Percentiles rank a stretch among this genome's conserved stretches.
Conservation (phyloP, 2,113 vertebrate genomes). For the Morone chrysops region DNA sequence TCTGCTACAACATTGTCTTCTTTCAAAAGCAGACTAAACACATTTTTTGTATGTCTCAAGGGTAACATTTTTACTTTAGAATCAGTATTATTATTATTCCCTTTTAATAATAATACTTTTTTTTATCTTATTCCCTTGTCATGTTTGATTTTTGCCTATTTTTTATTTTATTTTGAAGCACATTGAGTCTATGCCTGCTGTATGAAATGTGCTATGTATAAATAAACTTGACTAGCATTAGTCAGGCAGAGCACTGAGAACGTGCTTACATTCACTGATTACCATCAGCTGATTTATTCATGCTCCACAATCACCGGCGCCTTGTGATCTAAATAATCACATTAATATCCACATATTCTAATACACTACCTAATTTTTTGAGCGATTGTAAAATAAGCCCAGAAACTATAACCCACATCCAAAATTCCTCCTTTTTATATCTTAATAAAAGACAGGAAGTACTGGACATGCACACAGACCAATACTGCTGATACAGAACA, state of each 20-base stretch:
- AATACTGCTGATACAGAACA: slow-evolving; percentile 41
- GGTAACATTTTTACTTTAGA: too few relatives aligned
- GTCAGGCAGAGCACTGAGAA: background rate
- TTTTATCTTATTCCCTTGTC: too few relatives aligned
- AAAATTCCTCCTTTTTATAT: background rate
- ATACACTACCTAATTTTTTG: background rate
- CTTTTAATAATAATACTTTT: too few relatives aligned
- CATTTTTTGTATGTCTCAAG: too few relatives aligned
- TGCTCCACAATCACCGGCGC: background rate
- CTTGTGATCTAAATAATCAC: background rate
- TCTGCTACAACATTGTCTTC: too few relatives aligned
- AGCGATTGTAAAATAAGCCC: background rate
- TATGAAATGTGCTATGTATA: too few relatives aligned
- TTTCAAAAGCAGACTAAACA: too few relatives aligned
- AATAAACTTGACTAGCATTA: background rate
- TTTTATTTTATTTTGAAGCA: too few relatives aligned
- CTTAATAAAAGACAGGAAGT: slow-evolving; percentile 16
- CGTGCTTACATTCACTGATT: background rate
- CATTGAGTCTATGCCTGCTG: too few relatives aligned
- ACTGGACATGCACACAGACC: slow-evolving; percentile 7
- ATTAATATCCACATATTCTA: slow-evolving; percentile 12
- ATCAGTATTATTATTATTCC: too few relatives aligned
- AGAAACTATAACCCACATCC: slow-evolving; percentile 4
- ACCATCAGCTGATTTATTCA: background rate
- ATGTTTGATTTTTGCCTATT: too few relatives aligned